phyloP scores from a whole-genome alignment of 2,888 invertebrate genomes.

The Lagria hirta region DNA sequence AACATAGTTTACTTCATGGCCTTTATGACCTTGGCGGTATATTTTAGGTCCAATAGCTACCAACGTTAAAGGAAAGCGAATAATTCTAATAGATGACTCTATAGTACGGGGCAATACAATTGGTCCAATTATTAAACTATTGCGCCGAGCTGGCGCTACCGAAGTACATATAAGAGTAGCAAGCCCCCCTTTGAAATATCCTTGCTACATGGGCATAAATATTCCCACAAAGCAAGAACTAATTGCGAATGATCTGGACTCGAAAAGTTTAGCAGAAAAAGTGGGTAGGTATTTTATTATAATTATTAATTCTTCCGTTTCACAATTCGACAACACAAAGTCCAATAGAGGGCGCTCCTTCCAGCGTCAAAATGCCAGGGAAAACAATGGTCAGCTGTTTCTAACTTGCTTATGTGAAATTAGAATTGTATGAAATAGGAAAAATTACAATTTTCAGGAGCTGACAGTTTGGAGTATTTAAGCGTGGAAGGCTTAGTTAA shows the following conservation, averaged over 20 bases:
- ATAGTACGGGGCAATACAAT: conserved; percentile 97
- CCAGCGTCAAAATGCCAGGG: too few relatives aligned
- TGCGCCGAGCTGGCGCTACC: conserved; percentile 88
- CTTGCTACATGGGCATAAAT: conserved; percentile 99
- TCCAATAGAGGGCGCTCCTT: too few relatives aligned
- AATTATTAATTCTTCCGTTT: too few relatives aligned
- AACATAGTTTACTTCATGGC: conserved; percentile 4
- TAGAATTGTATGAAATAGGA: too few relatives aligned
- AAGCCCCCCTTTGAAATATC: conserved; percentile 90
- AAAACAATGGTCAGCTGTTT: too few relatives aligned
- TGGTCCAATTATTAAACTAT: conserved; percentile 89
- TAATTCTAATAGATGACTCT: conserved; percentile 95
- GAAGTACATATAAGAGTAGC: conserved; percentile 98
- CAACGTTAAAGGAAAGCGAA: conserved; percentile 82
- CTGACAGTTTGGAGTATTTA: conserved; percentile 90
- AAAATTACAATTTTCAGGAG: conserved; percentile 70
- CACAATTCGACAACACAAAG: too few relatives aligned
- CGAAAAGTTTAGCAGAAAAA: conserved; percentile 75
- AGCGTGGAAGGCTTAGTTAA: conserved; percentile 89
- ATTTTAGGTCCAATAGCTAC: conserved; percentile 77
- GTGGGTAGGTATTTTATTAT: conserved; percentile 67
- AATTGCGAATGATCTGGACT: conserved; percentile 84
- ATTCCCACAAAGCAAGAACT: conserved; percentile 97
- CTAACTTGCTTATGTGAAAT: too few relatives aligned
- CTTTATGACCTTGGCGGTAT: not conserved